Evolutionary conservation across 2,797 vertebrate genomes (phyloP).

Genomic region (Xenentodon cancila): DNA sequence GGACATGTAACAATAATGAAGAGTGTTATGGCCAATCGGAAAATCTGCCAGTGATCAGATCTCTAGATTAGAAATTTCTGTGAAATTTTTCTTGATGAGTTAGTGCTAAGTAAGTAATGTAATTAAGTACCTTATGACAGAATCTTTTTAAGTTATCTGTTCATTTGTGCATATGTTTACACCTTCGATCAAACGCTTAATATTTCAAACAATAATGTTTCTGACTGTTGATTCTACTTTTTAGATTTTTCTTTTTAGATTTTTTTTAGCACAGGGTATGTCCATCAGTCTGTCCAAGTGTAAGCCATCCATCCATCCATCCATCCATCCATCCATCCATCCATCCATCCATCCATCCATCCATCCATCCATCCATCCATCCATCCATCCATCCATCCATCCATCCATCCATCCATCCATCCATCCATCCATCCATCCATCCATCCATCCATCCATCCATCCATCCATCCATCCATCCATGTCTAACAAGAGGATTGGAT

Average conservation of each 20-base stretch:
- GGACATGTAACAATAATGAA: conserved; percentile 63
- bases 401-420: conserved; percentile 38
- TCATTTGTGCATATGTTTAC: neutral
- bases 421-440: conserved; percentile 45
- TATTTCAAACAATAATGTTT: conserved; percentile 1
- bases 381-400: conserved; percentile 26
- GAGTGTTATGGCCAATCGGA: conserved; percentile 44
- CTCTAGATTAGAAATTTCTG: conserved; percentile 1
- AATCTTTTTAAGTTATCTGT: neutral
- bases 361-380: conserved; percentile 26
- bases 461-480: conserved; percentile 66
- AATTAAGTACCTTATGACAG: neutral
- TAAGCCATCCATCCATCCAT: neutral
- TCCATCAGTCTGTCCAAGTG: conserved; percentile 22
- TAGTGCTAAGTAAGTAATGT: conserved; percentile 12
- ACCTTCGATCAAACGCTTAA: neutral
- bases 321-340: conserved; percentile 26
- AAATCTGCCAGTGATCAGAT: conserved; percentile 46
- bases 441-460: conserved; percentile 56
- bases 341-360: conserved; percentile 26
- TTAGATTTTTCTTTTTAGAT: conserved; percentile 1
- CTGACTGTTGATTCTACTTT: neutral
- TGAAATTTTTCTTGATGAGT: neutral
- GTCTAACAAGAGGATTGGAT: conserved; percentile 85
- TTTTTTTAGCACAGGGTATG: neutral